phyloP scores from a whole-genome alignment of 1,140 invertebrate genomes.

The Drosophila tristis region DNA sequence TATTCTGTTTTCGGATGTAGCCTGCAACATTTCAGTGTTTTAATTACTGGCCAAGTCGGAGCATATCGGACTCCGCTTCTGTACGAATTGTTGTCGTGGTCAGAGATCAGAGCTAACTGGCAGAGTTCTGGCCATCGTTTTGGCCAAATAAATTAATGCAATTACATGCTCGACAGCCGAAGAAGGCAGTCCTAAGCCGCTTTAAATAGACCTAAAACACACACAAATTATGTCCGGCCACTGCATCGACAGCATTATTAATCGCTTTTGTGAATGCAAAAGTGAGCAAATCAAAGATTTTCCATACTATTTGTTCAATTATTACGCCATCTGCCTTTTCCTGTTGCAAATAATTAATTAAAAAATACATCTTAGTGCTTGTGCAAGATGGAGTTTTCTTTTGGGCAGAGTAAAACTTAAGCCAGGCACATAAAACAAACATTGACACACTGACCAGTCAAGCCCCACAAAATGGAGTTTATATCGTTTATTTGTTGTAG shows the following conservation, averaged over 20 bases:
- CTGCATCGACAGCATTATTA: conserved; percentile 71
- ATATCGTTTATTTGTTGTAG: conserved; percentile 55
- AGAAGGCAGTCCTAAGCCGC: conserved; percentile 18
- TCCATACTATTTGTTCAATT: conserved; percentile 57
- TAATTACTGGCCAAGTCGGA: conserved; percentile 46
- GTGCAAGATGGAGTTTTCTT: not conserved
- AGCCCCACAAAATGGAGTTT: conserved; percentile 64
- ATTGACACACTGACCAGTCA: conserved; percentile 71
- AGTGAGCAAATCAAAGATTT: conserved; percentile 35
- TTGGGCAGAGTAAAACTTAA: conserved; percentile 33
- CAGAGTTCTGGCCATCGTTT: conserved; percentile 58
- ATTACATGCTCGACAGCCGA: conserved; percentile 44
- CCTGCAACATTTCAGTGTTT: conserved; percentile 58
- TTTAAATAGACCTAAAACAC: conserved; percentile 39
- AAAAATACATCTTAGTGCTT: conserved; percentile 15
- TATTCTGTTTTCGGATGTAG: conserved; percentile 26
- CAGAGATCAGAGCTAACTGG: conserved; percentile 33
- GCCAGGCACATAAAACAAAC: conserved; percentile 73
- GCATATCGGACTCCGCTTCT: conserved; percentile 22
- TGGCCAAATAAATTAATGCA: conserved; percentile 71
- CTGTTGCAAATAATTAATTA: conserved; percentile 65
- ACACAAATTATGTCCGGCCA: conserved; percentile 42
- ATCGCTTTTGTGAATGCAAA: conserved; percentile 38
- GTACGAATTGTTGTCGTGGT: conserved; percentile 39
- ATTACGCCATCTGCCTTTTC: conserved; percentile 56